phyloP scores from a whole-genome alignment of 1,140 invertebrate genomes.

The Brachionus manjavacas region DNA sequence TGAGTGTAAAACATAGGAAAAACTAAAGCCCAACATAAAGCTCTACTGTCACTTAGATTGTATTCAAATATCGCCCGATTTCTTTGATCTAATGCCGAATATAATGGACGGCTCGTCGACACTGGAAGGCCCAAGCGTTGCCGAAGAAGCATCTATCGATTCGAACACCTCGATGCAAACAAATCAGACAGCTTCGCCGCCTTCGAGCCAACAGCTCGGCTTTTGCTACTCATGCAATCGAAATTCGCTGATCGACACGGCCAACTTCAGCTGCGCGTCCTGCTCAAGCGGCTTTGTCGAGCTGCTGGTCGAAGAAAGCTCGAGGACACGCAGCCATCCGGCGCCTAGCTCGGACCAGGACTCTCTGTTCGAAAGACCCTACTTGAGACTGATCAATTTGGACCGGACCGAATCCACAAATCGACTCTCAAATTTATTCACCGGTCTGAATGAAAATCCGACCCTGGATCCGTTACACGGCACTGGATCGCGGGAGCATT shows the following conservation, averaged over 20 bases:
- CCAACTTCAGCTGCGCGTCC: background rate
- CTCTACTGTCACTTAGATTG: background rate
- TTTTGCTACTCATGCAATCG: constrained; percentile 31
- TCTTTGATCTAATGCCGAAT: background rate
- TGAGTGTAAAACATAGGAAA: background rate
- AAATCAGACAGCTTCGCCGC: background rate
- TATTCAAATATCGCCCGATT: background rate
- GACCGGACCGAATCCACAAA: background rate
- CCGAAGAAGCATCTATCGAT: background rate
- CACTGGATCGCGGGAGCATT: background rate
- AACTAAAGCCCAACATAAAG: background rate
- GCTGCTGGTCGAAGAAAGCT: background rate
- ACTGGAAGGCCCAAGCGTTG: background rate
- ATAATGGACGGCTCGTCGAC: constrained; percentile 20
- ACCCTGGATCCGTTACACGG: background rate
- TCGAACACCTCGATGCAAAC: background rate
- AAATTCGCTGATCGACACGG: background rate
- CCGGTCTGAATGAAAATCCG: background rate
- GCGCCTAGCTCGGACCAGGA: background rate
- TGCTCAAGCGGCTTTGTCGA: constrained; percentile 31
- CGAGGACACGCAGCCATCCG: background rate
- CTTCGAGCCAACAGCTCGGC: background rate
- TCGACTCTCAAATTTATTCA: background rate
- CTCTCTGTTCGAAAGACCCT: background rate
- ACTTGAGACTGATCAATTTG: background rate